Evolutionary conservation across 1,140 invertebrate genomes (phyloP), one percentile per base, ranked within the genome.

Genomic region (Galleria mellonella): DNA sequence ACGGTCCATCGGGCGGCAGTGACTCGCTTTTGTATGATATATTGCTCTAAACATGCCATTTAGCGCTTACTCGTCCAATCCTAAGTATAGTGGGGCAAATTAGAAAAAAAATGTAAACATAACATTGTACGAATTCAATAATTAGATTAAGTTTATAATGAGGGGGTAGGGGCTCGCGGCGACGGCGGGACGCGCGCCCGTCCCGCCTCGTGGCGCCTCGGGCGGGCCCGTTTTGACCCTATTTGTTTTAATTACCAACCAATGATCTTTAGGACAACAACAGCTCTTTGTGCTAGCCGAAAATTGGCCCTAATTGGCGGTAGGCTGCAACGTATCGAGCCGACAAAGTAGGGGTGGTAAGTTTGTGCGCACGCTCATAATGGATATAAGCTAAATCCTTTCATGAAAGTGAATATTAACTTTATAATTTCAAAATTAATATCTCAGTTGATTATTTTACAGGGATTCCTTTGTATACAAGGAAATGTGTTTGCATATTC

Each of bases 111-210:
- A 81, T 82, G 82, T 85, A 85, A 85, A 82, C 78, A 85, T 64
- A 82, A 85, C 78, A 82, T 85, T 83, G 82, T 85, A 83, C 65
- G 72, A 85, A 83, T 85, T 85, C 72, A 78, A 85, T 85, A 85
- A 85, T 83, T 83, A 85, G 82, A 85, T 85, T 85, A 85, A 78
- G 67, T 68, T 78, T 71, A 72, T 85, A 85, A 85, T 85, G 68
- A 72, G 72, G 62, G 76, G 82, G 72, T 79, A 62, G 68, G 39
- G 29, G 62, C 50, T 50, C 14, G 47, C 67, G 73, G 76, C 78
- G 81, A 81, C 81, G 81, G 59, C 74, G 76, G 53, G 78, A 55
- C 81, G 71, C 58, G 60, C 37, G 53, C 48, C 56, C 40, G 47
- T 42, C 17, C 76, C 74, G 70, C 78, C 82, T 78, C 57, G 42